A percentile compares a stretch with the other conserved stretches of the same genome.
Conservation (phyloP, 2,888 invertebrate genomes). For the Cryptocephalus primarius region DNA sequence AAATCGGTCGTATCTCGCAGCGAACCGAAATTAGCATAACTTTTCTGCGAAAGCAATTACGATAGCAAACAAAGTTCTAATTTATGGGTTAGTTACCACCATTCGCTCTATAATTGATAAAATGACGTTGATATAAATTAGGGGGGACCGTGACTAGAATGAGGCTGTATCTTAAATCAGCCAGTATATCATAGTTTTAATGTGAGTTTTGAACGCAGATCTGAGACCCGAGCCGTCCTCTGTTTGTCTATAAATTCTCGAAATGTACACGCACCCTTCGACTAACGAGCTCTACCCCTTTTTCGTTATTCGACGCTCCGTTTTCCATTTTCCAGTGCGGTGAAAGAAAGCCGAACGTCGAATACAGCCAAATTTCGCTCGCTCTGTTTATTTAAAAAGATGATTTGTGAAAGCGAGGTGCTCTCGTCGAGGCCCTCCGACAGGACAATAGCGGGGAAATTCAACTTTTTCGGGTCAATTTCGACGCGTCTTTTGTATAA, state of each 20-base stretch:
- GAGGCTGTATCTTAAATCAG: slow-evolving; percentile 39
- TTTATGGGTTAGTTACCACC: slow-evolving; percentile 28
- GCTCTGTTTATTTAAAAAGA: too few relatives aligned
- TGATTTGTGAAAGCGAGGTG: too few relatives aligned
- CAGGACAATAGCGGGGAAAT: too few relatives aligned
- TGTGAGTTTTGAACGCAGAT: slow-evolving; percentile 36
- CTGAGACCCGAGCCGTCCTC: slow-evolving; percentile 28
- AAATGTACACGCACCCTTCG: slow-evolving; percentile 29
- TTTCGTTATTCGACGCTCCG: slow-evolving; percentile 1
- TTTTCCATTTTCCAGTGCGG: not conserved
- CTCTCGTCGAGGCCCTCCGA: too few relatives aligned
- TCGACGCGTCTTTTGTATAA: too few relatives aligned
- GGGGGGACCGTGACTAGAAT: slow-evolving; percentile 39
- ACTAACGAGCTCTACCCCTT: slow-evolving; percentile 18
- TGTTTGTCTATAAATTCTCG: slow-evolving; percentile 39
- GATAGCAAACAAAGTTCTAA: slow-evolving; percentile 36
- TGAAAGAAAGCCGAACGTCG: not conserved
- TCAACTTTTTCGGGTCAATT: too few relatives aligned
- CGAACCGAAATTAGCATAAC: slow-evolving; percentile 17
- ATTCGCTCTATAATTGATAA: slow-evolving; percentile 39
- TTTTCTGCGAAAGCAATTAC: slow-evolving; percentile 32
- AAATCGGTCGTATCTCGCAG: not conserved
- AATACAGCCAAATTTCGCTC: too few relatives aligned
- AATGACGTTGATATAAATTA: slow-evolving; percentile 41
- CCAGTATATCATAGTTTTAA: slow-evolving; percentile 40